Evolutionary conservation across 2,113 vertebrate species (phyloP), one percentile per base, ranked within the genome.

Genomic region (Anguilla rostrata): DNA sequence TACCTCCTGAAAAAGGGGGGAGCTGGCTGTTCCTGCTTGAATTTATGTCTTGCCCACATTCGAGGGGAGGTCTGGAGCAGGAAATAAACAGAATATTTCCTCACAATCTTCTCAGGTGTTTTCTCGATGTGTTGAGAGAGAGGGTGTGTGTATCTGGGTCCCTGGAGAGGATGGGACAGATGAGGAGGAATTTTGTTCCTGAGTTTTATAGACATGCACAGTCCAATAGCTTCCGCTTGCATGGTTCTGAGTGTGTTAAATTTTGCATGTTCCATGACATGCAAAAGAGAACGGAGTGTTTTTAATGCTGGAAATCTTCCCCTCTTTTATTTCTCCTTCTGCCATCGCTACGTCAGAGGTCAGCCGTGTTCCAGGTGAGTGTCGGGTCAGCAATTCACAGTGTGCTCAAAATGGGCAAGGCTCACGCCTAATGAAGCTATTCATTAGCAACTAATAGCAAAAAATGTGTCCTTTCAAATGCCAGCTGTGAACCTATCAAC

Each of bases 301-400:
- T 91, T 89, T 93, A 92, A 94, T 86, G 40, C 34, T 85, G 53
- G 39, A 83, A 92, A 84, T 93, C 84, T 84, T 86, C 85, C 66
- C 60, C 91, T 84, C 93, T 83, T 89, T 86, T 91, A 20, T 91
- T 89, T 91, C 93, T 94, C 92, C 94, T 86, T 92, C 91, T 95
- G 89, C 93, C 92, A 93, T 93, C 91, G 92, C 93, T 88, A 89
- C 91, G 7, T 81, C 97, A 99, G 98, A 97, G 93, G 96, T 96
- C 96, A 96, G 88, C 96, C 96, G 89, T 93, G 95, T 96, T 92
- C 97, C 98, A 99, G 98, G 98, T 99, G 96, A 99, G 98, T 97
- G 90, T 92, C 86, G 89, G 85, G 84, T 3, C 26, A 75, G 9
- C 9, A 9, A n/a, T 75, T 56, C 56, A 53, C 26, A 16, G 43